phyloP scores from a whole-genome alignment of 2,797 vertebrate species.

The Molossus alvarezi region DNA sequence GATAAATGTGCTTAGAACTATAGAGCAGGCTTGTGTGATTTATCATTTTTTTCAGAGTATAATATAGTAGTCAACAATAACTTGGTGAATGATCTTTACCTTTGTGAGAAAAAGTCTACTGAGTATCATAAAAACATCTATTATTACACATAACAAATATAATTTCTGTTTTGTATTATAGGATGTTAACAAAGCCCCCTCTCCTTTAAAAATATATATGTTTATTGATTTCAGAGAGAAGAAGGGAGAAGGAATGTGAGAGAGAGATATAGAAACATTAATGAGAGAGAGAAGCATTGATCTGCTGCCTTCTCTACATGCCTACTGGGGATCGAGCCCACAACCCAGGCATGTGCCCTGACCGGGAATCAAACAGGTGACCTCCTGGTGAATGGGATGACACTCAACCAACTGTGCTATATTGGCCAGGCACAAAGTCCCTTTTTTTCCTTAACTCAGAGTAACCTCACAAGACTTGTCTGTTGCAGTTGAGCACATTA shows the following conservation, averaged over 20 bases:
- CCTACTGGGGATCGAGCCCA: no score
- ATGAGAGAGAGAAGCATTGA: no score
- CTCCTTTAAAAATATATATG: no score
- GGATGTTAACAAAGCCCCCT: neutral
- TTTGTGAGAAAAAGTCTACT: slow-evolving; percentile 15
- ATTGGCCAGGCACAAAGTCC: neutral
- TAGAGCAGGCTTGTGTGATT: neutral
- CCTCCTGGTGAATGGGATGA: no score
- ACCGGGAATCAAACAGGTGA: no score
- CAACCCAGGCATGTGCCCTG: no score
- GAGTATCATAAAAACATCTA: slow-evolving; percentile 5
- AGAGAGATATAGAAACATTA: no score
- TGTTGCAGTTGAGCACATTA: neutral
- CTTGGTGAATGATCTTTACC: slow-evolving; percentile 31
- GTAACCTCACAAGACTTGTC: neutral
- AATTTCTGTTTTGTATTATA: slow-evolving; percentile 18
- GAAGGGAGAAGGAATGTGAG: no score
- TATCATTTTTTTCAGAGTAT: neutral
- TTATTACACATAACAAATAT: slow-evolving; percentile 24
- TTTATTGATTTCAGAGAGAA: no score
- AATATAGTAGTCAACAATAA: neutral
- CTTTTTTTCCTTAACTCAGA: neutral
- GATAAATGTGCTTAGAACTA: slow-evolving; percentile 13
- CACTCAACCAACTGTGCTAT: no score
- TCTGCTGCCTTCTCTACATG: no score